phyloP scores from a whole-genome alignment of 2,797 vertebrate species.

The Protosalanx chinensis region DNA sequence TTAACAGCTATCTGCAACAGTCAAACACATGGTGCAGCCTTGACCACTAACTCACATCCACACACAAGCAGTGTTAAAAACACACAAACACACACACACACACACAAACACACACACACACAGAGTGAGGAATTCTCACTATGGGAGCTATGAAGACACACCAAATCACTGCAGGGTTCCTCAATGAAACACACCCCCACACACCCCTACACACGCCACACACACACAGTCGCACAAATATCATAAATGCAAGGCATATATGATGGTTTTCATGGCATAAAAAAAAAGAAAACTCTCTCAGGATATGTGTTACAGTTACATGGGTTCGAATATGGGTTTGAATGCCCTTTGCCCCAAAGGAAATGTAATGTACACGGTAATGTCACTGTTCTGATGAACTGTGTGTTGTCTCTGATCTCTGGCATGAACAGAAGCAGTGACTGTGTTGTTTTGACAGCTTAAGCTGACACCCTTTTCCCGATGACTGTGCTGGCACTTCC shows the following conservation, averaged over 20 bases:
- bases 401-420: too few relatives aligned
- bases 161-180: not conserved
- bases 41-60: not conserved
- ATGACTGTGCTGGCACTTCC: not conserved
- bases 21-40: not conserved
- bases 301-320: too few relatives aligned
- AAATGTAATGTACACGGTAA: too few relatives aligned
- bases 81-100: not conserved
- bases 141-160: slow-evolving; percentile 42
- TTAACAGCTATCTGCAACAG: not conserved
- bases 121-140: slow-evolving; percentile 34
- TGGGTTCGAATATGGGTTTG: too few relatives aligned
- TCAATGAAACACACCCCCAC: not conserved
- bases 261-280: too few relatives aligned
- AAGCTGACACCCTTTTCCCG: not conserved
- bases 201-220: not conserved
- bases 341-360: too few relatives aligned
- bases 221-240: not conserved
- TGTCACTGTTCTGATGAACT: too few relatives aligned
- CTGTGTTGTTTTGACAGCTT: slow-evolving; percentile 1
- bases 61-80: not conserved
- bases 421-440: not conserved
- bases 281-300: too few relatives aligned
- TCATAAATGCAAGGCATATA: not conserved
- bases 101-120: not conserved